A percentile compares a stretch with the other conserved stretches of the same genome.
These are phyloP conservation scores for Oscheius sp. DNA, from an alignment of 2,888 invertebrate species.

Conservation along the genomic window DNA sequence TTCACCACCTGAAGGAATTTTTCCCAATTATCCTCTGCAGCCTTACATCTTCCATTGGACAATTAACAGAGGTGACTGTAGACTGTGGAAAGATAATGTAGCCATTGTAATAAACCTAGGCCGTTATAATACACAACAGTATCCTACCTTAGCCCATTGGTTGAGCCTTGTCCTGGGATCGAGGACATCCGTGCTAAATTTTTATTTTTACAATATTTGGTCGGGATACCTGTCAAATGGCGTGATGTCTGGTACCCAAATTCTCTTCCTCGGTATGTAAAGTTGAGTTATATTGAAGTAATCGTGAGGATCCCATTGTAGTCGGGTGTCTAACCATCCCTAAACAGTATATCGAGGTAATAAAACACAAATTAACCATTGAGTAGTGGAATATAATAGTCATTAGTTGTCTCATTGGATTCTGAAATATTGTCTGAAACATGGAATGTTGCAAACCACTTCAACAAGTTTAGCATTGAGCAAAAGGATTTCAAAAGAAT, in stretches of 20 bases:
- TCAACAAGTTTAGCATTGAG: slow-evolving; percentile 12
- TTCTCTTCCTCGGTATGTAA: slow-evolving; percentile 3
- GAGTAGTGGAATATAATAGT: slow-evolving; percentile 19
- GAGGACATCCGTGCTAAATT: slow-evolving; percentile 10
- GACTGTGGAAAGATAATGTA: background rate
- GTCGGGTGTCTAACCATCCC: slow-evolving; percentile 18
- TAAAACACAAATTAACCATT: slow-evolving; percentile 16
- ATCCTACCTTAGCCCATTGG: slow-evolving; percentile 22
- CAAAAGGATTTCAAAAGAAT: slow-evolving; percentile 4
- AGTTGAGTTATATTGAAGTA: slow-evolving; percentile 10
- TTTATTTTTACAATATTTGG: background rate
- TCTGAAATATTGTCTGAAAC: slow-evolving; percentile 1
- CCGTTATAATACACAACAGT: background rate
- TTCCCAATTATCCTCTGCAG: background rate
- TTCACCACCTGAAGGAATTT: slow-evolving; percentile 7
- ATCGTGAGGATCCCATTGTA: slow-evolving; percentile 13
- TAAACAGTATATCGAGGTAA: too few species aligned
- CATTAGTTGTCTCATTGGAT: slow-evolving; percentile 27
- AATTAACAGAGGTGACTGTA: slow-evolving; percentile 22
- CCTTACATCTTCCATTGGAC: slow-evolving; percentile 11
- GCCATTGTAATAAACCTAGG: background rate
- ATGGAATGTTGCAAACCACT: slow-evolving; percentile 28
- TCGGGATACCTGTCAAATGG: slow-evolving; percentile 6
- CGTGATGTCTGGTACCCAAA: slow-evolving; percentile 23
- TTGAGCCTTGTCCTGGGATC: slow-evolving; percentile 19